Evolutionary conservation across 2,797 vertebrate genomes (phyloP), one percentile per base, ranked within the genome.

Genomic region (Enteromius paludinosus): DNA sequence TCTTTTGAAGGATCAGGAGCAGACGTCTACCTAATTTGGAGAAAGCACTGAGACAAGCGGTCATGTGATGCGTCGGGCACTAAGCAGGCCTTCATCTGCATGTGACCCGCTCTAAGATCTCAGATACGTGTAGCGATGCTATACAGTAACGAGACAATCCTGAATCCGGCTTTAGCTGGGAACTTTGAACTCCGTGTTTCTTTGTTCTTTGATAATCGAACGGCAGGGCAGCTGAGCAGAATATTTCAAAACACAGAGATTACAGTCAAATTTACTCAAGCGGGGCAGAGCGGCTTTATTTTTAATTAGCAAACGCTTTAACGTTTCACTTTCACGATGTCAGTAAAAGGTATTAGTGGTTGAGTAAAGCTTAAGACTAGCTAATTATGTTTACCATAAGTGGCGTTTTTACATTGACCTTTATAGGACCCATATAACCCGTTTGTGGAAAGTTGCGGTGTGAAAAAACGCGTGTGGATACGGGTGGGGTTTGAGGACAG

Each of bases 341-440:
- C 69, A 85, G 65, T 82, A 70, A 78, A 81, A 62, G 59, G 45
- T 77, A 84, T 83, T 84, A 87, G 85, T 65, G 80, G 83, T 83
- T 38, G 17, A 45, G 68, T 30, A 83, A 66, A 66, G 17, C 71
- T 84, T 47, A 87, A 74, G 62, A 82, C 62, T 35, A 66, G 79
- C 64, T 81, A 64, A 73, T 81, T 73, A 65, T 20, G 38, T 28
- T 64, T 8, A 73, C 70, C 30, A 73, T 81, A 14, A 35, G 20
- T 17, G 9, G 20, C 72, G 28, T 73, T 59, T 45, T 79, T n/a
- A 59, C 49, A 70, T n/a, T 52, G 59, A 62, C 79, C 79, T 72
- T 81, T 81, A 81, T 80, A 4, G 54, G 52, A 33, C 18, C 78
- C 56, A 45, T 59, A 45, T 43, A 79, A 28, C 33, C 3, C 12